Conservation (phyloP, 2,113 vertebrate species). For the Pelmatolapia mariae region DNA sequence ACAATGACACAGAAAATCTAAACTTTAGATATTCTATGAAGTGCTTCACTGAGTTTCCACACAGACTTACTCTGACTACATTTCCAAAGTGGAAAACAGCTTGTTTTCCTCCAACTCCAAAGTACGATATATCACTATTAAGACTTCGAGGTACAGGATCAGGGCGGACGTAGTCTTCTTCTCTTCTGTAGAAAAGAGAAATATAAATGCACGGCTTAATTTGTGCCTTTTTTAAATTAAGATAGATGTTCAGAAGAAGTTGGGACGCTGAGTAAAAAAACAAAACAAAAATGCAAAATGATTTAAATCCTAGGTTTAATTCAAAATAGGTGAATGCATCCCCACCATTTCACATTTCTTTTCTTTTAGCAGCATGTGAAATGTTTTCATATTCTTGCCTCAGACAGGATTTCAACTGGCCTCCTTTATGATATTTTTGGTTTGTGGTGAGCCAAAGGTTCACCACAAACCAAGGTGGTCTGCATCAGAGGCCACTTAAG, state of each 20-base stretch:
- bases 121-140: slow-evolving; percentile 96
- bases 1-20: not conserved
- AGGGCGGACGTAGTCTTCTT: slow-evolving; percentile 80
- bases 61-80: slow-evolving; percentile 75
- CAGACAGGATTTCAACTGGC: not conserved
- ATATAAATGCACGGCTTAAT: not conserved
- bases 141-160: slow-evolving; percentile 82
- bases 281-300: not conserved
- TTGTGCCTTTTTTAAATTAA: not conserved
- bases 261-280: not conserved
- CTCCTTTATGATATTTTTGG: not conserved
- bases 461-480: not conserved
- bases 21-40: not conserved
- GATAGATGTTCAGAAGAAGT: not conserved
- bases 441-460: not conserved
- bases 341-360: not conserved
- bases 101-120: slow-evolving; percentile 96
- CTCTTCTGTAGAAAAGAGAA: slow-evolving; percentile 61
- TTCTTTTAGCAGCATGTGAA: not conserved
- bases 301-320: not conserved
- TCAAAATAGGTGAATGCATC: not conserved
- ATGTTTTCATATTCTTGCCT: not conserved
- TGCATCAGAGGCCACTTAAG: not conserved
- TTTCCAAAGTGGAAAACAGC: slow-evolving; percentile 92
- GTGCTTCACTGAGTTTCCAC: not conserved